A percentile compares a stretch with the other conserved stretches of the same genome.
Conservation (phyloP, 2,888 invertebrate genomes). For the Diarsia dahlii region DNA sequence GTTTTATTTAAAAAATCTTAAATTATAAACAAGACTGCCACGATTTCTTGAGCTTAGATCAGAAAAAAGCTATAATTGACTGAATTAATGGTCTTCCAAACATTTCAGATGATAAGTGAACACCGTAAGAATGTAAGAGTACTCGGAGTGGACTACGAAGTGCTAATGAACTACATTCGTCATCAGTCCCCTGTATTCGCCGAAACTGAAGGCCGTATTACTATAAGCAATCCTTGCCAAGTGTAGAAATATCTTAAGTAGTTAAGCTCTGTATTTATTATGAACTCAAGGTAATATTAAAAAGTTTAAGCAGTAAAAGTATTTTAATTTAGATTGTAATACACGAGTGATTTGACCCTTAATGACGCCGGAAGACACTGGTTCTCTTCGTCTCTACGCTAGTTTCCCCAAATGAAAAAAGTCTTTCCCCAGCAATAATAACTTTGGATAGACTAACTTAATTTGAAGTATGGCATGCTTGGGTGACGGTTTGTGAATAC, state of each 20-base stretch:
- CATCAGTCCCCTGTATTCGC: conserved; percentile 77
- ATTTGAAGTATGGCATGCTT: too few species aligned
- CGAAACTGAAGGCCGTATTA: conserved; percentile 81
- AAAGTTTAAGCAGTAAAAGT: background rate
- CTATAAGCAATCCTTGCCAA: conserved; percentile 79
- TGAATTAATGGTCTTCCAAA: background rate
- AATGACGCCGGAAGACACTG: too few species aligned
- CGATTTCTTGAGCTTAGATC: background rate
- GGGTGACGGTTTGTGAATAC: too few species aligned
- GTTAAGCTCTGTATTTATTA: background rate
- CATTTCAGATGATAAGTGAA: conserved; percentile 82
- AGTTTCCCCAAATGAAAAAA: too few species aligned
- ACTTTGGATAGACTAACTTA: too few species aligned
- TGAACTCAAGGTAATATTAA: too few species aligned
- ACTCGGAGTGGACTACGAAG: conserved; percentile 82
- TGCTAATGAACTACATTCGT: conserved; percentile 80
- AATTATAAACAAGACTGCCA: background rate
- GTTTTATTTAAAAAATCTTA: too few species aligned
- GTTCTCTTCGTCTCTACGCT: too few species aligned
- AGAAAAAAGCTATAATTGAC: background rate
- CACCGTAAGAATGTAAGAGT: conserved; percentile 82
- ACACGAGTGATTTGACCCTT: too few species aligned
- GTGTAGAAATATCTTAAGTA: background rate
- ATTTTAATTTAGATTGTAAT: background rate
- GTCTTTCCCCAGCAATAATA: too few species aligned